Base-by-base conservation (phyloP, 2,797 vertebrate genomes). In the Lepidocolaptes lacrymiger region DNA sequence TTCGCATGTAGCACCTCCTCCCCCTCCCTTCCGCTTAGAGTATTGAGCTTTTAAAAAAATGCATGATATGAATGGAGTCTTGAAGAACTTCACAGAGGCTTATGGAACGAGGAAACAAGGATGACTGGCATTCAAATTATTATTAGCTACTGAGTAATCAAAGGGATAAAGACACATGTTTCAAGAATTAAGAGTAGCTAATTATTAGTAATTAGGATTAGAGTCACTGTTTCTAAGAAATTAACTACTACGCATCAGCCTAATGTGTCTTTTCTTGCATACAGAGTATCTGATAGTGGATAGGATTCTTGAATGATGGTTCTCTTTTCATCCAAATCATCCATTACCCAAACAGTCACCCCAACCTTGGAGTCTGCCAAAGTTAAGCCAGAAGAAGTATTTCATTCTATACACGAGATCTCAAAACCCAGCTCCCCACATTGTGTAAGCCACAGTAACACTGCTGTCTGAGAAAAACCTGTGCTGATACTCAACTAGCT, bases 191-290 rank as follows among this genome's bases (percentile, higher is more conserved):
- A 56, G 55, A 68, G 24, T 8, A 71, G 41, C 24, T 88, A 86
- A 93, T 86, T 93, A 86, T 59, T 59, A 90, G n/a, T 71, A 93
- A 90, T 85, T 66, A 78, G 37, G 74, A 87, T 89, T 74, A 93
- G 27, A 85, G 43, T 51, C 63, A 73, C 7, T 77, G 49, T 81
- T 85, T 83, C 68, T 22, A 91, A 88, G 43, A 78, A 78, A 68
- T 39, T 48, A 46, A 39, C 55, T 84, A 61, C 36, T 68, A 56
- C 23, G 37, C 48, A 67, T 85, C 58, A 92, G 28, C 27, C 55
- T 79, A 48, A 43, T 59, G 10, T 27, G 62, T 22, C 55, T 76
- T 85, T 68, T 64, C 62, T 66, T 34, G 26, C 51, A 62, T 4
- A 6, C 0, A 44, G 9, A 75, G 1, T 78, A 87, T 18, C 22